phyloP scores from a whole-genome alignment of 2,113 vertebrate genomes.

The Motacilla tschutschensis region DNA sequence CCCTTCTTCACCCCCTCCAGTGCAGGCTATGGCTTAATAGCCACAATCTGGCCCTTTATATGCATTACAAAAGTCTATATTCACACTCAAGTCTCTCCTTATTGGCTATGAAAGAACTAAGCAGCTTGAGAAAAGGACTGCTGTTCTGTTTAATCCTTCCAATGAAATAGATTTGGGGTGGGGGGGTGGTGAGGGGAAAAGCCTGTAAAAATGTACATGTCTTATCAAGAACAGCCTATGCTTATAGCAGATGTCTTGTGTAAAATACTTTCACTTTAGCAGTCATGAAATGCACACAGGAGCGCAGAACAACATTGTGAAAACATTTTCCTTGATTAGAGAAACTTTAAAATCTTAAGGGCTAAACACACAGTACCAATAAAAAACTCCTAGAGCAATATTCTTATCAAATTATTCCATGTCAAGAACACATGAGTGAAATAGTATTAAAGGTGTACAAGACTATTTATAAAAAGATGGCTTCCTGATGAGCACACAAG shows the following conservation, averaged over 20 bases:
- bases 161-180: constrained; percentile 22
- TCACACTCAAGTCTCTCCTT: constrained; percentile 65
- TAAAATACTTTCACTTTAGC: neutral
- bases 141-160: constrained; percentile 64
- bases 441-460: neutral
- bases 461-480: neutral
- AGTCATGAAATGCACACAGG: neutral
- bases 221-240: neutral
- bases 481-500: neutral
- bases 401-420: neutral
- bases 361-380: neutral
- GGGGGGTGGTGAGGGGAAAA: neutral
- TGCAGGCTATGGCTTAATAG: constrained; percentile 65
- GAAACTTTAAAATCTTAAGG: neutral
- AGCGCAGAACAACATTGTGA: neutral
- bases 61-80: constrained; percentile 69
- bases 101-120: constrained; percentile 67
- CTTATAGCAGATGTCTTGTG: neutral
- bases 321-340: neutral
- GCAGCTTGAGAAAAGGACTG: constrained; percentile 66
- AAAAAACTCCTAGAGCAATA: neutral
- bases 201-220: constrained; percentile 39
- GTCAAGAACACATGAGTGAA: neutral
- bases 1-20: constrained; percentile 62
- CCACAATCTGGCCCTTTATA: constrained; percentile 70